Evolutionary conservation across 2,888 invertebrate genomes (phyloP), one percentile per base, ranked within the genome.

Genomic region (Protula sp.): DNA sequence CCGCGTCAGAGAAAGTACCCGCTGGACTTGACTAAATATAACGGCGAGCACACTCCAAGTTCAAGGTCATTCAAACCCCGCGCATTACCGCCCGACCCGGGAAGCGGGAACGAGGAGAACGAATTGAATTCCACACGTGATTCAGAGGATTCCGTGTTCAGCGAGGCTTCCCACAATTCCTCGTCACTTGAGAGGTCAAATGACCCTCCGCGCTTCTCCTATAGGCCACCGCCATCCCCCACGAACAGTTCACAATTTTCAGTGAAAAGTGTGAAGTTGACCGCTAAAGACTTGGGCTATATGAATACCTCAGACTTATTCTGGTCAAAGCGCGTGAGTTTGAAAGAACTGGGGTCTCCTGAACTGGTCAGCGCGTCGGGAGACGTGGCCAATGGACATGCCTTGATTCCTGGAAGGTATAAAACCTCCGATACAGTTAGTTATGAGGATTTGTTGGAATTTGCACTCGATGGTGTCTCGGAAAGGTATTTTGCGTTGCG

Each of bases 381-480:
- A 4, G 58, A 55, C 31, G n/a, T 55, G 19, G 28, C 47, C 2
- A 47, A 58, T 26, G 51, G 59, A 4, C 47, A 28, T 4, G 19
- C 45, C 2, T 53, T 55, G 22, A 59, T 64, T 38, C 64, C 71
- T 86, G 63, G 87, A 87, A 2, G 81, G 67, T 80, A 81, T 70
- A 81, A 79, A 68, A 78, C 85, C 70, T 85, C 87, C 53, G 92
- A 92, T 74, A 75, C 70, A 66, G 93, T 93, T 1, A 92, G 92
- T 54, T 93, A 92, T 71, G 94, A 94, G 79, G 93, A 94, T 82
- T 83, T 94, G 59, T 81, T 93, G 58, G 92, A 93, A 77, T 94
- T 94, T 76, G 91, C 92, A 19, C 87, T 89, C 19, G 92, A 92
- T 77, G 59, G 54, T n/a, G 29, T 47, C 28, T 22, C 52, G n/a